These are phyloP conservation scores for Spheniscus mendiculus DNA, from an alignment of 2,113 vertebrate species.

Conservation along the genomic window DNA sequence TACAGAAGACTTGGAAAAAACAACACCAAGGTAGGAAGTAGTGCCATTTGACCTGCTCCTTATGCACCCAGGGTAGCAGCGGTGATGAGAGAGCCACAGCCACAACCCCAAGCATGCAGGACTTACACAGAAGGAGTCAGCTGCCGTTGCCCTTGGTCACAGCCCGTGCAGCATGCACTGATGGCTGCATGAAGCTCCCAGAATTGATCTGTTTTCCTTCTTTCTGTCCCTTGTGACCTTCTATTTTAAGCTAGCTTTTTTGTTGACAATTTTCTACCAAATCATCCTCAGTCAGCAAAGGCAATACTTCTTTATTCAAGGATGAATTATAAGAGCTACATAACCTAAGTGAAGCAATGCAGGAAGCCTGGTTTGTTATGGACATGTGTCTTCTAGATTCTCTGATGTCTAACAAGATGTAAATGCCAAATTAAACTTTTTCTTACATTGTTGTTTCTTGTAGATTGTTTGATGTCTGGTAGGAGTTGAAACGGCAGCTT, in stretches of 20 bases:
- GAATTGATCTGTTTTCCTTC: not conserved
- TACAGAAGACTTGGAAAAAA: not conserved
- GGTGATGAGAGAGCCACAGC: not conserved
- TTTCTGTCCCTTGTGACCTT: not conserved
- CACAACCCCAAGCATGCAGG: not conserved
- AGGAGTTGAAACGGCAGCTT: slow-evolving; percentile 34
- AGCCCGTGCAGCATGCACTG: accelerated
- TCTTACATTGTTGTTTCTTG: slow-evolving; percentile 43
- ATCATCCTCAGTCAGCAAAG: not conserved
- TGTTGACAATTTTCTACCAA: not conserved
- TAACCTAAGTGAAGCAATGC: not conserved
- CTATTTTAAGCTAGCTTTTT: not conserved
- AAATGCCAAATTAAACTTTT: slow-evolving; percentile 20
- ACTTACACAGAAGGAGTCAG: not conserved
- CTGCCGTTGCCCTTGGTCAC: not conserved
- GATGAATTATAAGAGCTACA: not conserved
- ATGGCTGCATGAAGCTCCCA: not conserved
- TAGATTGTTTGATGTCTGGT: slow-evolving; percentile 52
- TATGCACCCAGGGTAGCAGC: accelerated
- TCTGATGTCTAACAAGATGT: slow-evolving; percentile 32
- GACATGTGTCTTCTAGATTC: not conserved
- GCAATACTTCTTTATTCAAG: not conserved
- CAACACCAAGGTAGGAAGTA: not conserved
- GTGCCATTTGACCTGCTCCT: not conserved
- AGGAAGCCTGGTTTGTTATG: not conserved